phyloP scores from a whole-genome alignment of 1,140 invertebrate genomes.

The Drosophila sproati region DNA sequence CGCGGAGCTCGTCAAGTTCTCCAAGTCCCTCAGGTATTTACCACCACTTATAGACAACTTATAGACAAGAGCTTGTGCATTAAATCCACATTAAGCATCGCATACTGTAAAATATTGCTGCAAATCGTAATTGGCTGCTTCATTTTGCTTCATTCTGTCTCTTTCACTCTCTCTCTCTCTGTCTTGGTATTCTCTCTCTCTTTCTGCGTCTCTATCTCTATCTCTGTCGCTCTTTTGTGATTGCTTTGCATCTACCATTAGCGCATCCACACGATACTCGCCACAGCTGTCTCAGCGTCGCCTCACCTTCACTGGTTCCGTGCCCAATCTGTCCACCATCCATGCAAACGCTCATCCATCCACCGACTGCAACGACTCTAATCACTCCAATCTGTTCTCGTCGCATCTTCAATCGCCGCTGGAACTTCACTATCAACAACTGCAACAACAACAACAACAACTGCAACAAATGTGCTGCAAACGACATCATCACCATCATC shows the following conservation, averaged over 20 bases:
- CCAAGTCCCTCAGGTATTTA: conserved; percentile 86
- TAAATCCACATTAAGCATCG: conserved; percentile 19
- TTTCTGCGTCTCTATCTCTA: conserved; percentile 25
- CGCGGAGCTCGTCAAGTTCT: conserved; percentile 89
- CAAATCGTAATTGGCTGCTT: conserved; percentile 36
- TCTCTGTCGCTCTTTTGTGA: conserved; percentile 17
- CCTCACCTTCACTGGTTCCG: conserved; percentile 83
- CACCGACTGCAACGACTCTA: conserved; percentile 29
- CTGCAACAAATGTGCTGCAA: conserved; percentile 60
- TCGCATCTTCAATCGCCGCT: conserved; percentile 40
- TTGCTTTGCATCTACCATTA: conserved; percentile 43
- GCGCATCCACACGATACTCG: conserved; percentile 77
- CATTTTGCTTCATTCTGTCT: conserved; percentile 7
- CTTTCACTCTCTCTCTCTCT: conserved; percentile 1
- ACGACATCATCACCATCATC: conserved; percentile 67
- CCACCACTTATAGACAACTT: no score
- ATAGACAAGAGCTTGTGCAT: not conserved
- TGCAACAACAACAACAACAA: conserved; percentile 51
- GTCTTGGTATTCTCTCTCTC: conserved; percentile 4
- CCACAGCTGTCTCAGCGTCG: conserved; percentile 76
- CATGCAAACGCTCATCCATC: conserved; percentile 52
- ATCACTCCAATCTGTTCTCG: conserved; percentile 73
- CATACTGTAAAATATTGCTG: conserved; percentile 31
- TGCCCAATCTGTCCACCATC: conserved; percentile 81
- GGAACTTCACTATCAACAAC: conserved; percentile 50